These are phyloP conservation scores for Tineola bisselliella DNA, from an alignment of 2,888 invertebrate genomes.

Conservation along the genomic window DNA sequence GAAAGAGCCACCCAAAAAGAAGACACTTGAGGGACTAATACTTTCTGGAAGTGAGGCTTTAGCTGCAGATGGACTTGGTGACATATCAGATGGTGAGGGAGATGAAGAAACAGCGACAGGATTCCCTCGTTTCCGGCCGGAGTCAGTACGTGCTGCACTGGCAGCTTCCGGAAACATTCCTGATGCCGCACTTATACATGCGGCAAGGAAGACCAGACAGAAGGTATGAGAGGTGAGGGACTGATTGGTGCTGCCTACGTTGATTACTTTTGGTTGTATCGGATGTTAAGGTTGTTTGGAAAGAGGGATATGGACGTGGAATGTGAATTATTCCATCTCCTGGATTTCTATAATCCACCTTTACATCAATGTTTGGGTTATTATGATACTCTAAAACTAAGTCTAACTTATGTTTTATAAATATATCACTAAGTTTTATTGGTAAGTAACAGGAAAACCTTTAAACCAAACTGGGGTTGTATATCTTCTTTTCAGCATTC, in stretches of 20 bases:
- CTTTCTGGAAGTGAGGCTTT: constrained; percentile 84
- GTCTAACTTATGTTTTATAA: too few species aligned
- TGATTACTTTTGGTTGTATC: background rate
- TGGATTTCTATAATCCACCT: too few species aligned
- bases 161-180: constrained; percentile 90
- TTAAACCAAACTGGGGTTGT: too few species aligned
- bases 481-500: too few species aligned
- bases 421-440: too few species aligned
- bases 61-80: constrained; percentile 79
- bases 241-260: background rate
- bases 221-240: constrained; percentile 84
- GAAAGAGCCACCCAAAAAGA: constrained; percentile 37
- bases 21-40: constrained; percentile 69
- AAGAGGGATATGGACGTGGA: too few species aligned
- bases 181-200: constrained; percentile 97
- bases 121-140: constrained; percentile 64
- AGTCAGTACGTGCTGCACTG: constrained; percentile 81
- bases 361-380: too few species aligned
- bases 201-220: constrained; percentile 93
- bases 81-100: constrained; percentile 54
- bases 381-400: too few species aligned
- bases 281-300: background rate
- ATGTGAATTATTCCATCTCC: too few species aligned
- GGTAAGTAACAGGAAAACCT: too few species aligned
- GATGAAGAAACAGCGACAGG: constrained; percentile 49